phyloP scores from a whole-genome alignment of 1,140 invertebrate species.

The Pseudoatta argentina region DNA sequence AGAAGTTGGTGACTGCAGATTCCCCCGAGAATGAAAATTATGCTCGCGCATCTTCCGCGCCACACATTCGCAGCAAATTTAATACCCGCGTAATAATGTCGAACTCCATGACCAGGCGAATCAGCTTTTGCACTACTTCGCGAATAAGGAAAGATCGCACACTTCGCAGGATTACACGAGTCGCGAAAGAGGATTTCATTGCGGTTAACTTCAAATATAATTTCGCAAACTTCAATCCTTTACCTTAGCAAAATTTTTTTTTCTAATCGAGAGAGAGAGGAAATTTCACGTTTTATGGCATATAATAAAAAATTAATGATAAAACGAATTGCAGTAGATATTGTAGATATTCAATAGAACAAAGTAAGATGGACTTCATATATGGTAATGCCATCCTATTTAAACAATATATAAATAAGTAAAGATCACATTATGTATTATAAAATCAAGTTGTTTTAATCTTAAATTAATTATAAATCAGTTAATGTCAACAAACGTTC shows the following conservation, averaged over 20 bases:
- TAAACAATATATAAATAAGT: neutral
- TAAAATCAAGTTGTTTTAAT: neutral
- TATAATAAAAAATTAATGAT: neutral
- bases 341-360: neutral
- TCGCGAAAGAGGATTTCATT: constrained; percentile 2
- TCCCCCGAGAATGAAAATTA: constrained; percentile 40
- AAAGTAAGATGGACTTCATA: neutral
- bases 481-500: too few species aligned
- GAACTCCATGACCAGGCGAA: constrained; percentile 25
- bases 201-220: constrained; percentile 40
- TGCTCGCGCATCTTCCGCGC: constrained; percentile 25
- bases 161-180: neutral
- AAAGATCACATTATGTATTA: neutral
- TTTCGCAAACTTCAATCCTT: constrained; percentile 20
- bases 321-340: neutral
- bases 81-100: constrained; percentile 47
- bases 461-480: neutral
- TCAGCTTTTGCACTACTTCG: constrained; percentile 20
- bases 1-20: constrained; percentile 42
- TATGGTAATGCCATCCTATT: neutral
- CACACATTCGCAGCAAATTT: constrained; percentile 47
- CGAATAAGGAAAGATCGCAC: neutral
- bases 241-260: constrained; percentile 7
- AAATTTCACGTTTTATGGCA: neutral
- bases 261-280: neutral